Evolutionary conservation across 1,140 invertebrate genomes (phyloP), one percentile per base, ranked within the genome.

Genomic region (Apis florea): DNA sequence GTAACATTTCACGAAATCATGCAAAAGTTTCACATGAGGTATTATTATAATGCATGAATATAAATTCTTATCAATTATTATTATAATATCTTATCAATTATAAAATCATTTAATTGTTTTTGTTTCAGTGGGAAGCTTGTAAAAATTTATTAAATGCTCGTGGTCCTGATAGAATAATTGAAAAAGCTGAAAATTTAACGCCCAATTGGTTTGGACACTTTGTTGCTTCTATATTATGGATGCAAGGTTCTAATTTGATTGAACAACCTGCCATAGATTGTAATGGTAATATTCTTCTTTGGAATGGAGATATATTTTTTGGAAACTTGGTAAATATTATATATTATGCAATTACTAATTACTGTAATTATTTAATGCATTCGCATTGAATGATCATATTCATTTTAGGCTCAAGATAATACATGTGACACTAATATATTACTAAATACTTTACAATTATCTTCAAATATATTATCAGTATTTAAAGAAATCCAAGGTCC

Each of bases 271-370:
- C 94, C n/a, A 71, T 94, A 47, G 93, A 95, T 90, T 83, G 88
- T 6, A 85, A 92, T 63, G 94, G 95, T 49, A 95, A 95, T 88
- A 88, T 95, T 78, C 90, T 98, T 59, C 89, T 97, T 19, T 98
- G 96, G 95, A 98, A 98, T 94, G 97, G 97, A 73, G 97, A 98
- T 93, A 94, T 97, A 80, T 98, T 96, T 91, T 94, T 93, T 88
- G 95, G 95, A 71, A 84, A 87, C 61, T 84, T 93, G 73, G 92
- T 93, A 91, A 88, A 87, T 85, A 68, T 71, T 59, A 53, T 58
- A 77, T 49, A 53, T 53, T 19, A 51, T 47, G 11, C 17, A 0
- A 63, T 5, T 31, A 56, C n/a, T 40, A 13, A 72, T 3, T 31
- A 81, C 31, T n/a, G 47, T 51, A 49, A 74, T 58, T 61, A 40